Evolutionary conservation across 2,888 invertebrate species (phyloP).

Genomic region (Caenorhabditis sp.): DNA sequence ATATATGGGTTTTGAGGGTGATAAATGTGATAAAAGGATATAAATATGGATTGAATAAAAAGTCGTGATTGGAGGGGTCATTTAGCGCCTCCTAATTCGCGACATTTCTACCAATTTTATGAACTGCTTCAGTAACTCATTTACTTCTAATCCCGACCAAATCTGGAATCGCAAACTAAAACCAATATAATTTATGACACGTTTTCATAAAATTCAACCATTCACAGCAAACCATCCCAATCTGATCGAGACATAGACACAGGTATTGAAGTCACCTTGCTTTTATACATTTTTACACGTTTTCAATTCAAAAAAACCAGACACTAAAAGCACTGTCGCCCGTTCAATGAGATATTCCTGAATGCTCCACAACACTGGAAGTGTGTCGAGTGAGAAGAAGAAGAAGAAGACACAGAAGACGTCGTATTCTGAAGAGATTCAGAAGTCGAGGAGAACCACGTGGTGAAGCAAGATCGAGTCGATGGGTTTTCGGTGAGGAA

Average conservation of each 20-base stretch:
- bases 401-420: no score
- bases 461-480: slow-evolving; percentile 52
- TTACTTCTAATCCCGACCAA: no score
- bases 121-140: no score
- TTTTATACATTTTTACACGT: slow-evolving; percentile 24
- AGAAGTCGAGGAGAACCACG: slow-evolving; percentile 40
- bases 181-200: slow-evolving; percentile 10
- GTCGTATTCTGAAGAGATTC: slow-evolving; percentile 13
- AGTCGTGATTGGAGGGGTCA: no score
- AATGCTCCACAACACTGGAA: slow-evolving; percentile 56
- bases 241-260: neutral
- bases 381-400: slow-evolving; percentile 40
- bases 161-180: no score
- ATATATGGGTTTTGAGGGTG: no score
- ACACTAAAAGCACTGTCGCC: slow-evolving; percentile 7
- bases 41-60: no score
- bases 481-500: slow-evolving; percentile 52
- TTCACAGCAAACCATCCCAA: neutral
- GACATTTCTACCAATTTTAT: no score
- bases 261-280: no score
- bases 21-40: no score
- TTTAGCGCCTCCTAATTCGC: no score
- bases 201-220: neutral
- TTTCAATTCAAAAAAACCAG: neutral
- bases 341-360: slow-evolving; percentile 40